Percentiles rank a stretch among this genome's conserved stretches.
Conservation (phyloP, 2,113 vertebrate species). For the Anthoscopus minutus region DNA sequence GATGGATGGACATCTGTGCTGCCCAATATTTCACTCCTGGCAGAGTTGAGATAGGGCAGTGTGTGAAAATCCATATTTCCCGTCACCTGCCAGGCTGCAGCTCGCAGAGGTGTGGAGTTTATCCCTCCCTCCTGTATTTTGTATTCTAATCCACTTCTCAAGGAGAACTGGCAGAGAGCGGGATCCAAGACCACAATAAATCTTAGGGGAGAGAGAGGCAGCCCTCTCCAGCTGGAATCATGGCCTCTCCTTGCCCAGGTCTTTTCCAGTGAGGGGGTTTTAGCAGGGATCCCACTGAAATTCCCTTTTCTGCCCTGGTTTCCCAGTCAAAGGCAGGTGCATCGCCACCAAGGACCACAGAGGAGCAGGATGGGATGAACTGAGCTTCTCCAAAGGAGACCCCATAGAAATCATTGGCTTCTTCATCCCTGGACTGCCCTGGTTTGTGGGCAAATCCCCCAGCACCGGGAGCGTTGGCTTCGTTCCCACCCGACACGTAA, state of each 20-base stretch:
- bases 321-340: slow-evolving; percentile 83
- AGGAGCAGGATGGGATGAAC: slow-evolving; percentile 77
- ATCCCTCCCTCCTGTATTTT: not conserved
- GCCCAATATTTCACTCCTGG: not conserved
- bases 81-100: not conserved
- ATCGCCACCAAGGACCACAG: slow-evolving; percentile 74
- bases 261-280: not conserved
- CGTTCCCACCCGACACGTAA: slow-evolving; percentile 75
- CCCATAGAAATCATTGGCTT: slow-evolving; percentile 83
- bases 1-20: not conserved
- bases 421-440: slow-evolving; percentile 78
- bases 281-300: not conserved
- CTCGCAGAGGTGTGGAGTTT: not conserved
- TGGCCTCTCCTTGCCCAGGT: not conserved
- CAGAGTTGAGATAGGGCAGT: not conserved
- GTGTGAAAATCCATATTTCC: not conserved
- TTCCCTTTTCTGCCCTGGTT: not conserved
- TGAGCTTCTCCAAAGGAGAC: slow-evolving; percentile 83
- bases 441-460: slow-evolving; percentile 83
- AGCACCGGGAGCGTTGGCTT: slow-evolving; percentile 82
- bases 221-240: not conserved
- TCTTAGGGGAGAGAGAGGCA: not conserved
- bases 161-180: not conserved
- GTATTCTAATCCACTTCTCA: not conserved
- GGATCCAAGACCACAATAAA: not conserved